Percentiles rank a stretch among this genome's conserved stretches.
Conservation (phyloP, 2,113 vertebrate species). For the Melanerpes formicivorus region DNA sequence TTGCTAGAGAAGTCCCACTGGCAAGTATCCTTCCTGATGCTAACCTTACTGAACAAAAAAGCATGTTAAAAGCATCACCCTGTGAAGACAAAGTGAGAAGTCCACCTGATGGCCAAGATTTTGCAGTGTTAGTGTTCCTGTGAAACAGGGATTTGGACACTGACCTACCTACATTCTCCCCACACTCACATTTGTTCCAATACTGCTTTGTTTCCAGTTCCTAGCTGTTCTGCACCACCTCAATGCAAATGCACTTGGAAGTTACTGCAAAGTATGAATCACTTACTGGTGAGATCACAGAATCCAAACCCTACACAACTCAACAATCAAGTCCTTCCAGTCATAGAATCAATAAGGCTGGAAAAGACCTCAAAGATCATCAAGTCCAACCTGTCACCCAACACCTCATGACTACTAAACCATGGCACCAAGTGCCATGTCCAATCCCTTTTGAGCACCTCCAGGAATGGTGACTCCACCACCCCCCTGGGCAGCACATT, state of each 20-base stretch:
- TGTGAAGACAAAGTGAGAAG: background rate
- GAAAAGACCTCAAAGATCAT: too few relatives aligned
- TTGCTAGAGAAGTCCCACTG: background rate
- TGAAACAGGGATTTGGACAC: background rate
- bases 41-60: background rate
- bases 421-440: too few relatives aligned
- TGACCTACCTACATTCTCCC: background rate
- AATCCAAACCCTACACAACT: too few relatives aligned
- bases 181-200: background rate
- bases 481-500: too few relatives aligned
- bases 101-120: background rate
- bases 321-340: background rate
- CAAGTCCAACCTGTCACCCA: too few relatives aligned
- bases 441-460: too few relatives aligned
- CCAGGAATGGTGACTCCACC: too few relatives aligned
- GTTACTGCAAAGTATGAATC: background rate
- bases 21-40: background rate
- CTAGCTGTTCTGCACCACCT: background rate
- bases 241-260: background rate
- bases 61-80: background rate
- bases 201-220: background rate
- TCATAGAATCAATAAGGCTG: background rate
- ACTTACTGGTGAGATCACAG: background rate
- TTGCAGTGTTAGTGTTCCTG: fast-evolving
- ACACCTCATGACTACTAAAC: too few relatives aligned